Conservation (phyloP, 2,888 invertebrate genomes). For the Cephus runcator region DNA sequence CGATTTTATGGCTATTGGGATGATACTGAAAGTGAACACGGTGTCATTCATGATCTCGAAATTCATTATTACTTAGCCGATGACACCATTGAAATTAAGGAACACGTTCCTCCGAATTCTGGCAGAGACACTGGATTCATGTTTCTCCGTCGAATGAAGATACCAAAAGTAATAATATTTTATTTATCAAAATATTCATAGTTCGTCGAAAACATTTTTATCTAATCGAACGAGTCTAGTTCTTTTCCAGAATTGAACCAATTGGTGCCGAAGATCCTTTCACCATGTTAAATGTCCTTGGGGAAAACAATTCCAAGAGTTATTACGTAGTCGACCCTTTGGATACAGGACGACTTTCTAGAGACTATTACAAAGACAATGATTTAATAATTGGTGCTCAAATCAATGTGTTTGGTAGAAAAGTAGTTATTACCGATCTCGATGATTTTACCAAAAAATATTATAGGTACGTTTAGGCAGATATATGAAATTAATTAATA, state of each 20-base stretch:
- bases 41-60: conserved; percentile 81
- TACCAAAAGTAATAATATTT: conserved; percentile 75
- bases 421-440: conserved; percentile 83
- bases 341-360: conserved; percentile 66
- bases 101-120: conserved; percentile 74
- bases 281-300: conserved; percentile 74
- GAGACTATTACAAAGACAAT: conserved; percentile 72
- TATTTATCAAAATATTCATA: neutral
- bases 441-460: conserved; percentile 88
- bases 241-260: conserved; percentile 44
- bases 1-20: conserved; percentile 93
- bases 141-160: conserved; percentile 79
- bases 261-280: conserved; percentile 67
- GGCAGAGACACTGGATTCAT: conserved; percentile 78
- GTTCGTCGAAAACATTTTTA: neutral
- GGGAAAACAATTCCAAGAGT: conserved; percentile 66
- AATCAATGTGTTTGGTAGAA: conserved; percentile 84
- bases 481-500: neutral
- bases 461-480: conserved; percentile 67
- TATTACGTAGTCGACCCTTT: conserved; percentile 72
- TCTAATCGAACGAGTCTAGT: conserved; percentile 25
- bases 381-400: conserved; percentile 87
- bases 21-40: conserved; percentile 81
- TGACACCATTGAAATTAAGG: conserved; percentile 89
- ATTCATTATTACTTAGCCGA: conserved; percentile 88